Base-by-base conservation (phyloP, 1,140 invertebrate species). In the Oncopeltus fasciatus region DNA sequence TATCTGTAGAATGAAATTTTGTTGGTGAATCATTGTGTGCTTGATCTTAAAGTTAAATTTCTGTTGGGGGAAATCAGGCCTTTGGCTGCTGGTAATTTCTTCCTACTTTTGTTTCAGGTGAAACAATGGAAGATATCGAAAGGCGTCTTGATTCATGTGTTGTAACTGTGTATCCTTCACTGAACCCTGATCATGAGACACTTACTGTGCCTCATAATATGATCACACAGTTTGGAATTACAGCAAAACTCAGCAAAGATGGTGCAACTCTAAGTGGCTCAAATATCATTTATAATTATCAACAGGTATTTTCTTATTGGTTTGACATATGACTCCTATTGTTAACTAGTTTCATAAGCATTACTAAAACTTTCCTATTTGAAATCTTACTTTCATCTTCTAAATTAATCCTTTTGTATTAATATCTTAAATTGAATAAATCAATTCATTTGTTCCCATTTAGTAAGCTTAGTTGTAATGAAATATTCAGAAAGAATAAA, bases 151-250 rank as follows among this genome's bases (percentile, higher is more conserved):
- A 96, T 71, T 89, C 88, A 16, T 97, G 94, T 74, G 85, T 86
- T 28, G 86, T 96, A 43, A 86, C 86, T 28, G 91, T 96, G 46
- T 93, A 93, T 72, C 92, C 93, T 12, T 90, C 90, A 27, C 77
- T 98, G 44, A 95, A 96, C 78, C 89, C 92, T 0, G 92, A 95
- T 73, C 90, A 95, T 73, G 93, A 97, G 73, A 87, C 85, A 57
- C 74, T 95, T 27, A 78, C 81, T 31, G 78, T 93, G 29, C 87
- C 88, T 4, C 82, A 82, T 59, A 82, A 85, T 66, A 81, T 88
- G 69, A 78, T 90, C 66, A 79, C 81, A 60, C 76, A 83, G 67
- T 79, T 85, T 66, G 83, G 84, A 57, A 85, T 90, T 67, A 78
- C 83, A 64, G 86, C 86, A n/a, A 80, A 86, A 27, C 80, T 89